Conservation (phyloP, 2,113 vertebrate species). For the Notiomystis cincta region DNA sequence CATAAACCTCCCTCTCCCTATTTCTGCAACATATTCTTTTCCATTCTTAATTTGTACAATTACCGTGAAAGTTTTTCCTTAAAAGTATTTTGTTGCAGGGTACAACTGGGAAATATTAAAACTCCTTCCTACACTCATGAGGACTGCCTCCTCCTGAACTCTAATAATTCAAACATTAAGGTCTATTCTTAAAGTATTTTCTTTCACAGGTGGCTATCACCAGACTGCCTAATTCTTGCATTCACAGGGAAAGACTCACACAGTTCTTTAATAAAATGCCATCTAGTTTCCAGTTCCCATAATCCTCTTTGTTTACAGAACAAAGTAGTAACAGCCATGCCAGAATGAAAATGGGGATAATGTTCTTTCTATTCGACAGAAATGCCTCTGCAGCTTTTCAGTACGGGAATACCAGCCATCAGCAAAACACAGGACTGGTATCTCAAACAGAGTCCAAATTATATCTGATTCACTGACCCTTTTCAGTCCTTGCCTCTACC, state of each 20-base stretch:
- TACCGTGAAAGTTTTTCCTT: background rate
- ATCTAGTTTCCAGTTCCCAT: constrained; percentile 63
- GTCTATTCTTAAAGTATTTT: constrained; percentile 13
- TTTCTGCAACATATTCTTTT: background rate
- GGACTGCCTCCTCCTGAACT: background rate
- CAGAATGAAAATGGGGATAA: constrained; percentile 76
- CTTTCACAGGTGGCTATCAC: constrained; percentile 10
- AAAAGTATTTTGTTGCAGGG: background rate
- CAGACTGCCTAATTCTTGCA: background rate
- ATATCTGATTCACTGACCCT: constrained; percentile 88
- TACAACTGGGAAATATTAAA: background rate
- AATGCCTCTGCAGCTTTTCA: constrained; percentile 77
- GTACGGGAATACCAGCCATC: constrained; percentile 76
- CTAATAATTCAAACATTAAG: background rate
- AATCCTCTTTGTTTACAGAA: constrained; percentile 73
- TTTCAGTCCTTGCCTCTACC: constrained; percentile 80
- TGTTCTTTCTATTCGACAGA: constrained; percentile 72
- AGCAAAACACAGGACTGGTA: constrained; percentile 88
- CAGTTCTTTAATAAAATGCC: constrained; percentile 65
- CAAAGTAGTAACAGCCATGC: constrained; percentile 73
- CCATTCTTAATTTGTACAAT: background rate
- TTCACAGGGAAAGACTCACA: constrained; percentile 28
- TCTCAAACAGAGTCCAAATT: constrained; percentile 86
- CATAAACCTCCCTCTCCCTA: background rate
- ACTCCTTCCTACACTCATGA: background rate